Conservation (phyloP, 2,888 invertebrate genomes). For the Thecocarcelia acutangulata region DNA sequence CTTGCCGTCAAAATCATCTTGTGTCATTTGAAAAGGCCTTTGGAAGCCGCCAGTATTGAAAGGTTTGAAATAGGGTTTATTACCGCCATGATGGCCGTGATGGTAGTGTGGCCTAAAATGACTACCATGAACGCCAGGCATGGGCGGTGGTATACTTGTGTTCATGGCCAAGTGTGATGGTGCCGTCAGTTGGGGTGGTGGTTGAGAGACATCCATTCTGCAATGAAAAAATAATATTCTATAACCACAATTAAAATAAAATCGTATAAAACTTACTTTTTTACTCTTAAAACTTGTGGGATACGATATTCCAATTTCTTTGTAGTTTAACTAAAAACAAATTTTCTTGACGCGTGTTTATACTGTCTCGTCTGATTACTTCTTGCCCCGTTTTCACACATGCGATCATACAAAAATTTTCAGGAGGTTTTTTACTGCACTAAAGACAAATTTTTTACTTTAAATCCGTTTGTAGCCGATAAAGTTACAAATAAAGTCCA, state of each 20-base stretch:
- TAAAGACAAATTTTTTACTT: neutral
- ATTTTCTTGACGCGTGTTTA: conserved; percentile 46
- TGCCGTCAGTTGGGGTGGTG: conserved; percentile 77
- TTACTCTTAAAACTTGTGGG: conserved; percentile 1
- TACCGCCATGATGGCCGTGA: conserved; percentile 78
- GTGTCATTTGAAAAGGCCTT: conserved; percentile 83
- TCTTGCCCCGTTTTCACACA: conserved; percentile 9
- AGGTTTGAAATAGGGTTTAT: conserved; percentile 80
- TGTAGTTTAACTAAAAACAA: neutral
- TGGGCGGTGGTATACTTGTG: conserved; percentile 75
- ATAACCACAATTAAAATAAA: too few species aligned
- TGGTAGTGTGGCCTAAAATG: conserved; percentile 76
- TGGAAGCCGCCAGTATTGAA: conserved; percentile 79
- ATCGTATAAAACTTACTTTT: conserved; percentile 11
- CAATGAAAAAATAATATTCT: neutral
- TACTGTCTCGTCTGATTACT: conserved; percentile 4
- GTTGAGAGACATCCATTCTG: conserved; percentile 78
- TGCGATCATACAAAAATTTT: conserved; percentile 8
- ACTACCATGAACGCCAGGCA: conserved; percentile 69
- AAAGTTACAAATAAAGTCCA: conserved; percentile 16
- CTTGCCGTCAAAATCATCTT: conserved; percentile 97
- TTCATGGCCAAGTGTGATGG: conserved; percentile 78
- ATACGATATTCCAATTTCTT: neutral
- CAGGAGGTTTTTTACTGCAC: neutral
- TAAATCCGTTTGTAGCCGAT: conserved; percentile 11